A percentile compares a stretch with the other conserved stretches of the same genome.
Conservation (phyloP, 37 sponge, comb jelly and placozoan genomes). For the Geodia barretti region DNA sequence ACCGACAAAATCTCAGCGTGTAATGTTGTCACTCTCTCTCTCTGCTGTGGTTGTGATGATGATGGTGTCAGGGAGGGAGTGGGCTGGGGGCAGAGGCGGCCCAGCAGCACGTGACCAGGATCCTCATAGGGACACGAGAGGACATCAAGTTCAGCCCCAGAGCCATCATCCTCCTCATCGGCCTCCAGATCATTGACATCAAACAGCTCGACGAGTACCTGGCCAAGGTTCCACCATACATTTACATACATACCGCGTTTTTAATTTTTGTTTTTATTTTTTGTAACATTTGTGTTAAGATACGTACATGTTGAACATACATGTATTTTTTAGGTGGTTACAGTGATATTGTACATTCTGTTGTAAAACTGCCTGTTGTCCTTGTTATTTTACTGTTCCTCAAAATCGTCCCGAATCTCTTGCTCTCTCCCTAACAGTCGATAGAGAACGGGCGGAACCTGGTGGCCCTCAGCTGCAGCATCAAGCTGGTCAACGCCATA, state of each 20-base stretch:
- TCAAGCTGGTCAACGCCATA: slow-evolving; percentile 83
- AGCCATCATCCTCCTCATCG: slow-evolving; percentile 91
- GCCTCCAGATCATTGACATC: slow-evolving; percentile 91
- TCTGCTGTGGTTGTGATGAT: not conserved
- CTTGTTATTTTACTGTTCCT: not conserved
- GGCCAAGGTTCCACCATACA: slow-evolving; percentile 72
- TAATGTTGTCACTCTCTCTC: too few relatives aligned
- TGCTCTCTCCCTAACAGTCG: slow-evolving; percentile 26
- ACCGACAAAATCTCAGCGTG: too few relatives aligned
- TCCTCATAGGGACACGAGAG: slow-evolving; percentile 82
- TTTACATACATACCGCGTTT: not conserved
- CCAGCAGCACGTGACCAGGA: slow-evolving; percentile 64
- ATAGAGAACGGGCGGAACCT: slow-evolving; percentile 83
- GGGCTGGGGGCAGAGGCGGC: slow-evolving; percentile 54
- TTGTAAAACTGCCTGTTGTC: not conserved
- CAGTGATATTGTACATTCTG: not conserved
- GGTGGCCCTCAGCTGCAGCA: slow-evolving; percentile 82
- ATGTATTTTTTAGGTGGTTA: not conserved
- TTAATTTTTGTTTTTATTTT: too few relatives aligned
- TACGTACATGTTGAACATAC: not conserved
- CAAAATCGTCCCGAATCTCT: not conserved
- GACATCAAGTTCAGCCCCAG: slow-evolving; percentile 96
- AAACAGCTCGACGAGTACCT: slow-evolving; percentile 85
- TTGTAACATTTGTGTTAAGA: not conserved
- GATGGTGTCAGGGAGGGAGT: slow-evolving; percentile 14